Base-by-base conservation (phyloP, 2,113 vertebrate species). In the Antennarius striatus region DNA sequence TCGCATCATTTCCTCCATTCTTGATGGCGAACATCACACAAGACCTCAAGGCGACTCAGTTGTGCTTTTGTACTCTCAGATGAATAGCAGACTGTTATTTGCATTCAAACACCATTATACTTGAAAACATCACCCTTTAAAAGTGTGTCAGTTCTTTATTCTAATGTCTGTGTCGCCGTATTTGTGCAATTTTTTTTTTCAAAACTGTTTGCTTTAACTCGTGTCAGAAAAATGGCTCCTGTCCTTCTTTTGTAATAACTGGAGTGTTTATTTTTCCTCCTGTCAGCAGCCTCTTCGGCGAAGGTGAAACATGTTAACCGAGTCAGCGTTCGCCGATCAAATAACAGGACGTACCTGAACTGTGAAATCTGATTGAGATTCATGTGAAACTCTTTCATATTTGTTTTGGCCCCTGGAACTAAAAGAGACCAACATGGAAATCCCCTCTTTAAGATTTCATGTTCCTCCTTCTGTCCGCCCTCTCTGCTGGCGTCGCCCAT, bases 391-490 rank as follows among this genome's bases (percentile, higher is more conserved):
- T 16, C 43, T 16, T 39, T 56, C 3, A 3, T 68, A 63, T 72
- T 82, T 68, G 46, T n/a, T 9, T 51, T 63, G 75, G 82, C 74
- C 70, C 54, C 42, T 9, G 36, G 22, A 64, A 51, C 15, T 10
- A 39, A 61, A n/a, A 59, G 32, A 63, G 49, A 46, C 55, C 56
- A 69, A 64, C 62, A 58, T 62, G 82, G 68, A 88, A 90, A 86
- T 59, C 50, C 81, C 87, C 86, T 63, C 75, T 82, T 78, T 73
- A 77, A 84, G 62, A 88, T 84, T 88, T 76, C 73, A 73, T 70
- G 66, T 65, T 85, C 71, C 52, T 81, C 59, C 60, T 66, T 76
- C 63, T 70, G 56, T 71, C 71, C 68, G 7, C 68, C 75, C 69
- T 77, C 80, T 79, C 71, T 68, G 78, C 72, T 64, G 82, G 82